These are phyloP conservation scores for Cnemophilus loriae DNA, from an alignment of 2,113 vertebrate species.

Conservation along the genomic window DNA sequence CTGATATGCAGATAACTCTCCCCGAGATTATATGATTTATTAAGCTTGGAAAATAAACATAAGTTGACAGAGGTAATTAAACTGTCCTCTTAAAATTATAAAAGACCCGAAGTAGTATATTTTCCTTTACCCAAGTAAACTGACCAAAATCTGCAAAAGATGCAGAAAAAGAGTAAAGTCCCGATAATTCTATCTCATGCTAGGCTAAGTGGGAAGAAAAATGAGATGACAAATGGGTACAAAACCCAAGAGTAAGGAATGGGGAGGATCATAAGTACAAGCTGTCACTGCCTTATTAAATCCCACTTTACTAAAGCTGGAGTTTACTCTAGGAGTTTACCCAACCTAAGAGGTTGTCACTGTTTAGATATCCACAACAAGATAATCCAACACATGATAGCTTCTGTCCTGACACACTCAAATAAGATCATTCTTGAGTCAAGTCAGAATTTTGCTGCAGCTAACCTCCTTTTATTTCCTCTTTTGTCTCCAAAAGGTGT, in stretches of 20 bases:
- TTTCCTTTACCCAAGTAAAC: neutral
- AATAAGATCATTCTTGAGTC: neutral
- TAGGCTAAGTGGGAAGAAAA: neutral
- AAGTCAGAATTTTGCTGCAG: neutral
- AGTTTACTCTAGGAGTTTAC: too few relatives aligned
- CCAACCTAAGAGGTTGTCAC: neutral
- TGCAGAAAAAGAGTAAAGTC: neutral
- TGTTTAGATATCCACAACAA: neutral
- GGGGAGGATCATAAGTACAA: neutral
- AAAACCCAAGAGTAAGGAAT: neutral
- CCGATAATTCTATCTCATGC: neutral
- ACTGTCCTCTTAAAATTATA: neutral
- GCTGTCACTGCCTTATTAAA: neutral
- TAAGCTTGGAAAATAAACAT: neutral
- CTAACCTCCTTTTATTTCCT: neutral
- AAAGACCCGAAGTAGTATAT: neutral
- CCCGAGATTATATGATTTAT: neutral
- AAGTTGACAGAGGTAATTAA: neutral
- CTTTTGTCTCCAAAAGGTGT: neutral
- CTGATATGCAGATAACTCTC: neutral
- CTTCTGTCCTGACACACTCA: neutral
- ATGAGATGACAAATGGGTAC: neutral
- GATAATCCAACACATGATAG: neutral
- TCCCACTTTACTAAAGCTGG: neutral
- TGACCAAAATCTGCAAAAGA: neutral